phyloP scores from a whole-genome alignment of 2,113 vertebrate genomes.

The Oreochromis niloticus region DNA sequence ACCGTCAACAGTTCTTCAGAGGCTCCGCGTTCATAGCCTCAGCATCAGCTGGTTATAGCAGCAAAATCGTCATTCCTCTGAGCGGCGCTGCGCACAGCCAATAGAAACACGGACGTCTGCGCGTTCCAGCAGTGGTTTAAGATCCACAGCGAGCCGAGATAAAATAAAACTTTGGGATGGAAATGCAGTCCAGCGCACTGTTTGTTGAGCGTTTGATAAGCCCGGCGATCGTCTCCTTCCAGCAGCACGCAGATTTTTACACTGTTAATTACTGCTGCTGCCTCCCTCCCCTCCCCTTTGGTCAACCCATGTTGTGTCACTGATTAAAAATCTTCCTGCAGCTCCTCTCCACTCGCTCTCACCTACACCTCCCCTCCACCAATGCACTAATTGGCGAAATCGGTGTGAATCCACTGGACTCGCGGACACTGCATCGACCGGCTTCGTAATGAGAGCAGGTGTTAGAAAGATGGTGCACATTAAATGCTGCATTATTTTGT shows the following conservation, averaged over 20 bases:
- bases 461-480: background rate
- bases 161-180: conserved; percentile 36
- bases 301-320: background rate
- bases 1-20: conserved; percentile 55
- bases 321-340: conserved; percentile 1
- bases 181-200: background rate
- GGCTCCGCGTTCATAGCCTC: conserved; percentile 49
- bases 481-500: background rate
- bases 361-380: conserved; percentile 16
- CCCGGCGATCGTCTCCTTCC: background rate
- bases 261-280: background rate
- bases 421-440: background rate
- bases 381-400: conserved; percentile 29
- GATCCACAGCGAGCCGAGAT: background rate
- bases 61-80: conserved; percentile 49
- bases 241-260: background rate
- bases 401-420: background rate
- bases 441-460: background rate
- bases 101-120: conserved; percentile 40
- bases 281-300: background rate
- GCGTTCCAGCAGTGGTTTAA: conserved; percentile 28
- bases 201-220: background rate
- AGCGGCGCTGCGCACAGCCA: conserved; percentile 54
- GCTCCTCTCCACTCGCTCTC: background rate
- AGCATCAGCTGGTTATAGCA: conserved; percentile 61